Evolutionary conservation across 2,113 vertebrate genomes (phyloP).

Genomic region (Chascanopsetta lugubris): DNA sequence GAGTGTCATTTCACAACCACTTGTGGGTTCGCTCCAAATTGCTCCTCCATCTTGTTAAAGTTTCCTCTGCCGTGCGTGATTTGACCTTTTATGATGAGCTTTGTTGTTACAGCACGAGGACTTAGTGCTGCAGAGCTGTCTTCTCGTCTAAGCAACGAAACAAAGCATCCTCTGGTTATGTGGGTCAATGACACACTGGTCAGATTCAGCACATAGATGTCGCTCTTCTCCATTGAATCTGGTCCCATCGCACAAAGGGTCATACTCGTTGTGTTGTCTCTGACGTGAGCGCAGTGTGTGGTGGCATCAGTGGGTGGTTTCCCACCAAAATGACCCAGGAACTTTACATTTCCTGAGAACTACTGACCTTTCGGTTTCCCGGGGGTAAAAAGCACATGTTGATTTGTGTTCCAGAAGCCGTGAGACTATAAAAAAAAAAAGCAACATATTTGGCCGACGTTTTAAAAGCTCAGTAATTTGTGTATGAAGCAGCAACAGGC

Average conservation of each 20-base stretch:
- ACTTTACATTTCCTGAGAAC: slow-evolving; percentile 4
- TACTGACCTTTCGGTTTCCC: background rate
- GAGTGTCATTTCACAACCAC: slow-evolving; percentile 64
- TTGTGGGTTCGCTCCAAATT: slow-evolving; percentile 54
- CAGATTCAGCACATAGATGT: background rate
- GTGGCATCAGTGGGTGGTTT: background rate
- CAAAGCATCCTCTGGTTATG: background rate
- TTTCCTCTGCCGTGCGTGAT: slow-evolving; percentile 37
- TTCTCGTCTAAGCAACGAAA: background rate
- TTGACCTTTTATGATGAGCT: slow-evolving; percentile 26
- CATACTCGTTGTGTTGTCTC: background rate
- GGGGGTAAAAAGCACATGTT: background rate
- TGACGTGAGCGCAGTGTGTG: background rate
- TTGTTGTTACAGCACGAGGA: slow-evolving; percentile 10
- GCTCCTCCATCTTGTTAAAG: slow-evolving; percentile 55
- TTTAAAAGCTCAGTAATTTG: background rate
- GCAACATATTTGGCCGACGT: background rate
- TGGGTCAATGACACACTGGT: background rate
- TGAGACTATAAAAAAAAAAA: background rate
- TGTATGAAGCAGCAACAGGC: background rate
- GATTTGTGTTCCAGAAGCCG: slow-evolving; percentile 3
- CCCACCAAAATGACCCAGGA: background rate
- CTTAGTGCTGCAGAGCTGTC: background rate
- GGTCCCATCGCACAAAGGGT: background rate
- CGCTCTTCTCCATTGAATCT: background rate